Conservation (phyloP, 2,113 vertebrate genomes). For the Phylloscopus trochilus region DNA sequence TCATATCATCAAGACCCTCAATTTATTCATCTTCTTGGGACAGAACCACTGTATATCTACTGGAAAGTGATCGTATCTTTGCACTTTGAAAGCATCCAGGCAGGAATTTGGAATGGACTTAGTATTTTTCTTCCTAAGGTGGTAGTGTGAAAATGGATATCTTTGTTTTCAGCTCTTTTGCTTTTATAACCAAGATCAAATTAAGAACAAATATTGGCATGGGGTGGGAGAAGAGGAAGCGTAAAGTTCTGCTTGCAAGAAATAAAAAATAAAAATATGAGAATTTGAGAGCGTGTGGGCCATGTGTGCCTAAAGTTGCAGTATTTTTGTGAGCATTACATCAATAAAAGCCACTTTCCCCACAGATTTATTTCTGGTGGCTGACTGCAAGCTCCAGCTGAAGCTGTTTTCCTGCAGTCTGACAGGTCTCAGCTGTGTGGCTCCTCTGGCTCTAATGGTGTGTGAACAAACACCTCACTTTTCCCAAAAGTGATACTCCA, state of each 20-base stretch:
- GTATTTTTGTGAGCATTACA: background rate
- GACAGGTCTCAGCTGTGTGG: slow-evolving; percentile 27
- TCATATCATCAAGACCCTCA: background rate
- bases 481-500: background rate
- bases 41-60: background rate
- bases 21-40: background rate
- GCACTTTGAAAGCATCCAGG: background rate
- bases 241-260: background rate
- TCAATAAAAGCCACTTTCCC: background rate
- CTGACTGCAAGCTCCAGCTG: slow-evolving; percentile 11
- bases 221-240: background rate
- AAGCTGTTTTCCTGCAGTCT: slow-evolving; percentile 21
- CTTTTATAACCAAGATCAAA: background rate
- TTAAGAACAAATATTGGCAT: background rate
- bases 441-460: background rate
- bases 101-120: background rate
- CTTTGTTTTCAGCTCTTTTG: background rate
- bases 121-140: background rate
- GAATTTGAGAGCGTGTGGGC: background rate
- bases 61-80: background rate
- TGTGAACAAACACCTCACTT: background rate
- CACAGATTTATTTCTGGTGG: background rate
- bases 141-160: background rate
- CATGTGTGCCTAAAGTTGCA: background rate
- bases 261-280: background rate